Evolutionary conservation across 1,140 invertebrate genomes (phyloP).

Genomic region (Philotrypesis tridentata): DNA sequence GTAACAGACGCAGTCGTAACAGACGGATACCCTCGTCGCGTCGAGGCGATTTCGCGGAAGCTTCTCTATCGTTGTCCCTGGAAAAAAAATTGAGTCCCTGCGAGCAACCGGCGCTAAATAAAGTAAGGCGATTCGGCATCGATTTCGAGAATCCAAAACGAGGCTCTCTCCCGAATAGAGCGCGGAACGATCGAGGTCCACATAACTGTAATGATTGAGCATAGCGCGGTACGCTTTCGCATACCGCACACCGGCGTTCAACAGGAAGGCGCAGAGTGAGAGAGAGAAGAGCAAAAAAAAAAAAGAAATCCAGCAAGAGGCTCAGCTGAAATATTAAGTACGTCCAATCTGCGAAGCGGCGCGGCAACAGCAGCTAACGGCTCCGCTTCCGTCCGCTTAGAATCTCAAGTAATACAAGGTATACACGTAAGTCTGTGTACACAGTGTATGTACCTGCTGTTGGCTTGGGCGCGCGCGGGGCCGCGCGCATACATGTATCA

Average conservation of each 20-base stretch:
- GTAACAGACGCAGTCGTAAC: too few relatives aligned
- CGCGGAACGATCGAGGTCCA: neutral
- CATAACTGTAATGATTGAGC: slow-evolving; percentile 18
- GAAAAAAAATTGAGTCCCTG: neutral
- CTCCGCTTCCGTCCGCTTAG: slow-evolving; percentile 29
- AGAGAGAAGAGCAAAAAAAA: neutral
- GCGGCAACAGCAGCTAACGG: slow-evolving; percentile 13
- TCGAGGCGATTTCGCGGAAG: neutral
- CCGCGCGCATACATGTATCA: neutral
- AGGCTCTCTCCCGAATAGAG: neutral
- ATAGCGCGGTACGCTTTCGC: slow-evolving; percentile 17
- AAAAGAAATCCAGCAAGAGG: slow-evolving; percentile 1
- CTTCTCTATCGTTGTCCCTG: neutral
- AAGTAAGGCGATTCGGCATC: too few relatives aligned
- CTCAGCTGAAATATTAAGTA: slow-evolving; percentile 38
- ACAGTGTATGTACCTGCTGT: neutral
- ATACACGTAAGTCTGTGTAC: neutral
- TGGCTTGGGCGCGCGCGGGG: neutral
- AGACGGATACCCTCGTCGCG: too few relatives aligned
- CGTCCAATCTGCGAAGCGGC: slow-evolving; percentile 17
- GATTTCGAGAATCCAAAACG: neutral
- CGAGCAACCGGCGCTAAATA: too few relatives aligned
- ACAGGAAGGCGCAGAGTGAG: neutral
- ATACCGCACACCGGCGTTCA: neutral
- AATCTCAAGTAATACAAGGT: neutral